These are phyloP conservation scores for Eristalinus aeneus DNA, from an alignment of 2,888 invertebrate species.

Conservation along the genomic window DNA sequence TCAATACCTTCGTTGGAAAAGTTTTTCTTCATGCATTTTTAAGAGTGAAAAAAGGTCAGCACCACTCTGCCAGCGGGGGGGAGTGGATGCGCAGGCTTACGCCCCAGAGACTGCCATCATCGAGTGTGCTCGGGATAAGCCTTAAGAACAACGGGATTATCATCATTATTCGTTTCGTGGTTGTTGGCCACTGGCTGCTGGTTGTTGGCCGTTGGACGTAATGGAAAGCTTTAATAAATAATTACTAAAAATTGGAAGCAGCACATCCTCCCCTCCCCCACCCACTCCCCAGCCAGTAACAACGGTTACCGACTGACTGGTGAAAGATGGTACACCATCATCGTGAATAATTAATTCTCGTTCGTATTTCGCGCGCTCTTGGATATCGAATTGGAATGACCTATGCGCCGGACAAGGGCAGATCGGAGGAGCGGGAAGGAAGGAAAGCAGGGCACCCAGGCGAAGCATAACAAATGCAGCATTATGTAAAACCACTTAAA, in stretches of 20 bases:
- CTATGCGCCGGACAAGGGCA: not conserved
- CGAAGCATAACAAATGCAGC: constrained; percentile 45
- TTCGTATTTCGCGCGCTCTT: constrained; percentile 47
- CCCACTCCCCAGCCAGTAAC: not conserved
- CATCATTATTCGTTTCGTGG: constrained; percentile 47
- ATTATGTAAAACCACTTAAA: constrained; percentile 62
- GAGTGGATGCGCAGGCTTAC: constrained; percentile 6
- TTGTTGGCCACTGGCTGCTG: not conserved
- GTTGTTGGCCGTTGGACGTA: constrained; percentile 39
- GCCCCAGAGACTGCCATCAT: constrained; percentile 60
- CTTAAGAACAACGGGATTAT: constrained; percentile 65
- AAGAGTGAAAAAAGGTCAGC: constrained; percentile 34
- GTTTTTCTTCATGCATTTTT: constrained; percentile 59
- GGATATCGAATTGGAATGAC: constrained; percentile 59
- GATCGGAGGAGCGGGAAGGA: not conserved
- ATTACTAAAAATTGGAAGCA: constrained; percentile 63
- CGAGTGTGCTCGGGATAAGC: constrained; percentile 55
- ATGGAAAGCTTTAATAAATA: constrained; percentile 69
- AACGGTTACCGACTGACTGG: constrained; percentile 4
- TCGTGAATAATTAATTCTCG: constrained; percentile 60
- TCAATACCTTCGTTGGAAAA: constrained; percentile 18
- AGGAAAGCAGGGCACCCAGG: not conserved
- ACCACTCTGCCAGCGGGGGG: not conserved
- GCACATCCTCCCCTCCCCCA: not conserved
- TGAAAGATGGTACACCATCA: constrained; percentile 50